Conservation (phyloP, 2,113 vertebrate species). For the Lycocorax pyrrhopterus region DNA sequence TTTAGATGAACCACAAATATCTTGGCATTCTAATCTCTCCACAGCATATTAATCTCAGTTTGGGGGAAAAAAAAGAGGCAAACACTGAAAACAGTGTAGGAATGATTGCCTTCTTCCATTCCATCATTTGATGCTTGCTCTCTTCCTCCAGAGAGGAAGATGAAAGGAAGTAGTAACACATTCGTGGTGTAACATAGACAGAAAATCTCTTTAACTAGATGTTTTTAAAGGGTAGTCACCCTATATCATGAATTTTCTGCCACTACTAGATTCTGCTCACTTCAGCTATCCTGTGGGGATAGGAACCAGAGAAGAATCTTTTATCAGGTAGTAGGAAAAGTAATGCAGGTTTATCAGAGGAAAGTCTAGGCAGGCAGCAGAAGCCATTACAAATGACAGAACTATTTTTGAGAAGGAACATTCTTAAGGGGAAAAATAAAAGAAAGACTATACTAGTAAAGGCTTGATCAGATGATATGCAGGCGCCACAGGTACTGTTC, state of each 20-base stretch:
- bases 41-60: neutral
- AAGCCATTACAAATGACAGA: neutral
- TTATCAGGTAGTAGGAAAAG: neutral
- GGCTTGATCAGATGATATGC: neutral
- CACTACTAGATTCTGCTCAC: neutral
- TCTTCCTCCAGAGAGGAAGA: neutral
- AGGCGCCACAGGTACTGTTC: neutral
- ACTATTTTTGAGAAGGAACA: neutral
- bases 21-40: slow-evolving; percentile 5
- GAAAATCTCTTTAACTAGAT: neutral
- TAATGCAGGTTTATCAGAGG: neutral
- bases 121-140: neutral
- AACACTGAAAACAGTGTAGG: neutral
- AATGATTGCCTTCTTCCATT: neutral
- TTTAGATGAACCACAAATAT: slow-evolving; percentile 38
- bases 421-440: neutral
- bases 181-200: neutral
- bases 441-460: neutral
- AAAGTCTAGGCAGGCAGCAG: neutral
- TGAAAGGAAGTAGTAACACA: neutral
- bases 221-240: neutral
- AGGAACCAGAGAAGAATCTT: neutral
- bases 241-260: neutral
- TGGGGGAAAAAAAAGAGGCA: neutral
- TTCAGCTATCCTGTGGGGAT: neutral